A percentile compares a stretch with the other conserved stretches of the same genome.
These are phyloP conservation scores for Archivesica marissinica DNA, from an alignment of 1,140 invertebrate genomes.

Conservation along the genomic window DNA sequence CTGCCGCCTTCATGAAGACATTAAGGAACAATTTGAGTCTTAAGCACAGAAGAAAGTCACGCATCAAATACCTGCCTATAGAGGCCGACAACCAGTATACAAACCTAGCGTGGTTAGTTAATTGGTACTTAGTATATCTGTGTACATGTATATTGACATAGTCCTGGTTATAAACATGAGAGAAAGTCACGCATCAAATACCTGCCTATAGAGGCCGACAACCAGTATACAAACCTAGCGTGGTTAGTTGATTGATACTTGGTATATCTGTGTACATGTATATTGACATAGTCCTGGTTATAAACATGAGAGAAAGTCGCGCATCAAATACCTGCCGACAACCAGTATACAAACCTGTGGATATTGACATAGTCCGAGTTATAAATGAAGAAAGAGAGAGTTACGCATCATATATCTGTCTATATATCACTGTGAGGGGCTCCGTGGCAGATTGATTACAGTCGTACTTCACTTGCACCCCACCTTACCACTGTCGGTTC, in stretches of 20 bases:
- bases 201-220: slow-evolving; percentile 77
- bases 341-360: slow-evolving; percentile 66
- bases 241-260: slow-evolving; percentile 67
- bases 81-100: slow-evolving; percentile 70
- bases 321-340: slow-evolving; percentile 78
- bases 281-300: slow-evolving; percentile 88
- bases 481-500: too few species aligned
- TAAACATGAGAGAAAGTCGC: slow-evolving; percentile 89
- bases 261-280: not conserved
- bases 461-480: too few species aligned
- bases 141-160: not conserved
- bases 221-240: slow-evolving; percentile 68
- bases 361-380: slow-evolving; percentile 85
- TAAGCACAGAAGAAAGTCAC: slow-evolving; percentile 89
- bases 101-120: slow-evolving; percentile 68
- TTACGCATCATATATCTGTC: too few species aligned
- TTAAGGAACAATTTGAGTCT: slow-evolving; percentile 90
- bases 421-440: too few species aligned
- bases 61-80: slow-evolving; percentile 80
- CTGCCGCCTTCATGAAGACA: slow-evolving; percentile 98
- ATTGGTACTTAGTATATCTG: not conserved
- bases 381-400: slow-evolving; percentile 91
- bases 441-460: too few species aligned
- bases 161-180: slow-evolving; percentile 96
- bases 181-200: slow-evolving; percentile 77